Conservation (phyloP, 2,797 vertebrate species). For the Pseudomugil tenellus region DNA sequence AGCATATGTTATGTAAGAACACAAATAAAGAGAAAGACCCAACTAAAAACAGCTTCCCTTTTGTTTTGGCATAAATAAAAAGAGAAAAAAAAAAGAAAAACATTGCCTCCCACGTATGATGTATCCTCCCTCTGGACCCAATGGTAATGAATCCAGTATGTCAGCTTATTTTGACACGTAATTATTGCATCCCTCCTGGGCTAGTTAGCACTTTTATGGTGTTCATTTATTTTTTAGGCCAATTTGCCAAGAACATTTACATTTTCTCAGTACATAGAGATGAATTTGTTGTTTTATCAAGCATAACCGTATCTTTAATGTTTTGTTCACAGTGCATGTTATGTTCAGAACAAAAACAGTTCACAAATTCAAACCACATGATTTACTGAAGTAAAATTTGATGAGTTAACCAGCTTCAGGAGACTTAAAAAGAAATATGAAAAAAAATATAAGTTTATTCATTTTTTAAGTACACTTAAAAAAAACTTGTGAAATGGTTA, state of each 20-base stretch:
- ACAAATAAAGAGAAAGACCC: constrained; percentile 30
- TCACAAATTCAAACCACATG: constrained; percentile 12
- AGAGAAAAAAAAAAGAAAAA: constrained; percentile 3
- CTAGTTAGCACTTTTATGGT: constrained; percentile 30
- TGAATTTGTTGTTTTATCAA: constrained; percentile 18
- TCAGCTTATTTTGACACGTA: constrained; percentile 34
- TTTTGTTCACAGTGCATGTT: neutral
- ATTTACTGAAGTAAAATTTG: constrained; percentile 6
- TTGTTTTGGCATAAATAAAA: constrained; percentile 5
- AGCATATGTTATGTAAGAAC: constrained; percentile 47
- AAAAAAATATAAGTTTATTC: too few species aligned
- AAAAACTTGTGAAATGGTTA: too few species aligned
- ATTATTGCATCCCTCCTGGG: constrained; percentile 40
- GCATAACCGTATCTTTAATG: constrained; percentile 13
- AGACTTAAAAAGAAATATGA: neutral
- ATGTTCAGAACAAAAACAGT: constrained; percentile 7
- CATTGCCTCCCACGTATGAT: neutral
- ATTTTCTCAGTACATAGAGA: constrained; percentile 8
- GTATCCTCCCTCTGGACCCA: constrained; percentile 35
- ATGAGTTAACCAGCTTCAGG: neutral
- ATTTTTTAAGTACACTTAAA: too few species aligned
- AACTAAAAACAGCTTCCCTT: constrained; percentile 7
- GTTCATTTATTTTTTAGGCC: constrained; percentile 40
- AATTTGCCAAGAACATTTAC: constrained; percentile 10
- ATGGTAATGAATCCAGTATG: constrained; percentile 22